Evolutionary conservation across 2,888 invertebrate species (phyloP).

Genomic region (Drosophila borborema): DNA sequence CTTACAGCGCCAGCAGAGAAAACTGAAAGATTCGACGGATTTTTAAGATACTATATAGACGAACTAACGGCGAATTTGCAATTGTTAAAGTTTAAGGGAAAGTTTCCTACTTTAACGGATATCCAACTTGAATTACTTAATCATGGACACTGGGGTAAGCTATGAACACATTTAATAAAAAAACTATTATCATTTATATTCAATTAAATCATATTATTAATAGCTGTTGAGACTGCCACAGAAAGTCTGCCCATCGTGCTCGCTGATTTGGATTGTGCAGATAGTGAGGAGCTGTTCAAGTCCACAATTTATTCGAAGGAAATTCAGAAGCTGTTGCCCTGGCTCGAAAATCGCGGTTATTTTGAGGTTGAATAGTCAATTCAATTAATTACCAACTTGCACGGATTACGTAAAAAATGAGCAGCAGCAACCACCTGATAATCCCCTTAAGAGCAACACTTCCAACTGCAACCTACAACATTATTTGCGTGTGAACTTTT

Average conservation of each 20-base stretch:
- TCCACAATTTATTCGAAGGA: slow-evolving; percentile 39
- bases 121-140: slow-evolving; percentile 73
- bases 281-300: slow-evolving; percentile 54
- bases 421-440: slow-evolving; percentile 67
- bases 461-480: slow-evolving; percentile 33
- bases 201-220: not conserved
- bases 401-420: slow-evolving; percentile 10
- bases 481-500: slow-evolving; percentile 60
- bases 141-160: slow-evolving; percentile 70
- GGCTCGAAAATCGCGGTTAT: slow-evolving; percentile 70
- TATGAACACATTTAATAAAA: too few relatives aligned
- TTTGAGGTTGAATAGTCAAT: slow-evolving; percentile 43
- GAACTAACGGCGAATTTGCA: slow-evolving; percentile 63
- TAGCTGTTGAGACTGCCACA: slow-evolving; percentile 51
- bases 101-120: slow-evolving; percentile 73
- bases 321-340: slow-evolving; percentile 58
- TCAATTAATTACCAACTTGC: not conserved
- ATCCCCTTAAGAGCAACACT: slow-evolving; percentile 56
- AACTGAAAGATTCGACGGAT: slow-evolving; percentile 71
- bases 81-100: slow-evolving; percentile 63
- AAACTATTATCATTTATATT: too few relatives aligned
- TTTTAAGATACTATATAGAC: slow-evolving; percentile 72
- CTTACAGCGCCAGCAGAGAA: slow-evolving; percentile 73
- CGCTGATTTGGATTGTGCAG: slow-evolving; percentile 29
- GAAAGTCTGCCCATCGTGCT: slow-evolving; percentile 60